These are phyloP conservation scores for Rugalucina vietnamica DNA, from an alignment of 2,888 invertebrate genomes.

Conservation along the genomic window DNA sequence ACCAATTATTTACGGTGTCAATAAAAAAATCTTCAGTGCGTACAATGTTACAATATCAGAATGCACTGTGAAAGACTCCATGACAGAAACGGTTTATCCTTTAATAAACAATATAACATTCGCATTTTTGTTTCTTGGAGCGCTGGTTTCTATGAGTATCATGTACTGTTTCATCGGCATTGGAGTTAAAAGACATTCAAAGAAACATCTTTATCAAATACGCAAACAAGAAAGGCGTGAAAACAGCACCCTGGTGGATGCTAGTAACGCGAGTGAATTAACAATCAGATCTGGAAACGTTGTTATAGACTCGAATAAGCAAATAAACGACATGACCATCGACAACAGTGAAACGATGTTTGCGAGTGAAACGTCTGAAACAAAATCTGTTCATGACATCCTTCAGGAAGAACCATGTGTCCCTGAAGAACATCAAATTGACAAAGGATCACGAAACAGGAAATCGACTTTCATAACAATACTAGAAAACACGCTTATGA, in stretches of 20 bases:
- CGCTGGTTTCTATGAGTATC: conserved; percentile 41
- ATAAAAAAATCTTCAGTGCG: conserved; percentile 26
- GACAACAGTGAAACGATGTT: conserved; percentile 39
- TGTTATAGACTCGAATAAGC: background rate
- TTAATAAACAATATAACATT: conserved; percentile 57
- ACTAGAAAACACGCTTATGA: background rate
- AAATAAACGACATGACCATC: background rate
- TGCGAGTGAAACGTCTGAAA: conserved; percentile 33
- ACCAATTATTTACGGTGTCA: conserved; percentile 61
- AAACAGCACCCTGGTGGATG: background rate
- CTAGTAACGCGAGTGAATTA: conserved; percentile 28
- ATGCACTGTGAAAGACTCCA: conserved; percentile 64
- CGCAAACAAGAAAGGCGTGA: background rate
- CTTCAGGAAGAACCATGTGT: conserved; percentile 2
- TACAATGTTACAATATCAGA: conserved; percentile 59
- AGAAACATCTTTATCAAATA: conserved; percentile 7
- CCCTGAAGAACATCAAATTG: background rate
- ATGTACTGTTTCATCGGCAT: conserved; percentile 63
- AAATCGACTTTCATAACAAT: background rate
- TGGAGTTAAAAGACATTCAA: conserved; percentile 40
- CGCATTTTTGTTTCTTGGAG: conserved; percentile 52
- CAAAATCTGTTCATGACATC: conserved; percentile 11
- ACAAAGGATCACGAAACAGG: background rate
- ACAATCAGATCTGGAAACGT: conserved; percentile 28
- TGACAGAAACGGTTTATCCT: conserved; percentile 57